These are phyloP conservation scores for Melitaea athalia DNA, from an alignment of 2,888 invertebrate genomes.

Conservation along the genomic window DNA sequence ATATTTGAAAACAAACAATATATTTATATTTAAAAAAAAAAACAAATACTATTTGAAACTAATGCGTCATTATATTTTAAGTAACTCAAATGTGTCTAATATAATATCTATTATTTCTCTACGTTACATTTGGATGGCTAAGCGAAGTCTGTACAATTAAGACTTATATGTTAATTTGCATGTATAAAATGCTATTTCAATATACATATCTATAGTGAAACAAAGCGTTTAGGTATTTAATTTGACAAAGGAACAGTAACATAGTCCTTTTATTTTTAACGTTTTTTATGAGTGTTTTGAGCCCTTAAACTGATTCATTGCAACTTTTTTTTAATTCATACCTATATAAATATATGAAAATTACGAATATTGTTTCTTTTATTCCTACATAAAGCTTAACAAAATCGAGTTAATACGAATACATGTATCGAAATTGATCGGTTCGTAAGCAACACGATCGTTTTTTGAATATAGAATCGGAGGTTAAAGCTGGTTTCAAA, in stretches of 20 bases:
- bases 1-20: constrained; percentile 66
- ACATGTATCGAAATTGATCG: too few relatives aligned
- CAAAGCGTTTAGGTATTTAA: constrained; percentile 29
- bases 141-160: constrained; percentile 46
- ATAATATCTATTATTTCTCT: constrained; percentile 46
- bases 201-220: constrained; percentile 28
- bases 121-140: constrained; percentile 49
- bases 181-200: constrained; percentile 47
- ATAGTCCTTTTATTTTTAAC: constrained; percentile 22
- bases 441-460: too few relatives aligned
- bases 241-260: constrained; percentile 38
- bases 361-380: too few relatives aligned
- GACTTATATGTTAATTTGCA: constrained; percentile 36
- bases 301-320: background rate
- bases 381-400: too few relatives aligned
- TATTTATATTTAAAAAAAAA: constrained; percentile 59
- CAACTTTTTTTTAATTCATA: too few relatives aligned
- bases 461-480: too few relatives aligned
- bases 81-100: constrained; percentile 61
- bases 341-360: too few relatives aligned
- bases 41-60: constrained; percentile 54
- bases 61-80: constrained; percentile 53
- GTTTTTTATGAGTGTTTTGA: constrained; percentile 2
- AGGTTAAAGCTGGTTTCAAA: too few relatives aligned
- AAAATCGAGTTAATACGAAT: too few relatives aligned